Conservation (phyloP, 2,113 vertebrate species). For the Serilophus lunatus region DNA sequence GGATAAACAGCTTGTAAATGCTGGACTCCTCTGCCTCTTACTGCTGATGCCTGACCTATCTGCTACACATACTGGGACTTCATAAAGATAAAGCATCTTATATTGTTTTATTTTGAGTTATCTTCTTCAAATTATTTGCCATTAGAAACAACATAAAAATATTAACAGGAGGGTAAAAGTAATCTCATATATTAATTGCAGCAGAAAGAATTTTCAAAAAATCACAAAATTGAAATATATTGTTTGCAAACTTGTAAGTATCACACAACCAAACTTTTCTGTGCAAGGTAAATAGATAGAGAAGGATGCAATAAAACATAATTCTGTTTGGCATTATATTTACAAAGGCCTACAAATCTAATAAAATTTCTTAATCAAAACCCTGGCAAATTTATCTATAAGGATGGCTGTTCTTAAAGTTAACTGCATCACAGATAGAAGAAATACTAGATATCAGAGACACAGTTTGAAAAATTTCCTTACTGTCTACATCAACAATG, state of each 20-base stretch:
- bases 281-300: background rate
- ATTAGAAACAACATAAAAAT: background rate
- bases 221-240: background rate
- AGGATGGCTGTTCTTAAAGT: background rate
- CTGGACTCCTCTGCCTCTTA: background rate
- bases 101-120: background rate
- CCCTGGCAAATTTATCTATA: background rate
- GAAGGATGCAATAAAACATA: background rate
- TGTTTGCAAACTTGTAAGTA: background rate
- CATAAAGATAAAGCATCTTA: background rate
- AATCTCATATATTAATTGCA: background rate
- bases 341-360: background rate
- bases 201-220: background rate
- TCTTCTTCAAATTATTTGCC: background rate
- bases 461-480: background rate
- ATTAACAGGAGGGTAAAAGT: background rate
- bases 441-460: background rate
- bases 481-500: background rate
- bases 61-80: background rate
- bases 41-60: background rate
- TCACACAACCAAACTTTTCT: background rate
- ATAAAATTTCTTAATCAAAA: background rate
- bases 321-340: background rate
- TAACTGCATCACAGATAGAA: background rate
- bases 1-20: background rate